phyloP scores from a whole-genome alignment of 2,797 vertebrate genomes.

The Hydrophis major region DNA sequence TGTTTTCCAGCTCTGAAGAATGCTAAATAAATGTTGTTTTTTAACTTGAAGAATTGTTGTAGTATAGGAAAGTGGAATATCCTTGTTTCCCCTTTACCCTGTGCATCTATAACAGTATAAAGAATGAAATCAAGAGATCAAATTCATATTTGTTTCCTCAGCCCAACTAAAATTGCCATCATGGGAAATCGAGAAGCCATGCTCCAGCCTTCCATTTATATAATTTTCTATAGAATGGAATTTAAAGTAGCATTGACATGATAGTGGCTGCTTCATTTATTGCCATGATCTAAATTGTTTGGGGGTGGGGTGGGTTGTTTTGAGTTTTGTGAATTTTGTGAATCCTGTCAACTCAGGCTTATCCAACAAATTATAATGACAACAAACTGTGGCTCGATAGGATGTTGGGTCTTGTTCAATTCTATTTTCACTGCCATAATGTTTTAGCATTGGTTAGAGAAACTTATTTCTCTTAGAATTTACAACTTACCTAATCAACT shows the following conservation, averaged over 20 bases:
- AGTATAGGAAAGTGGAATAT: constrained; percentile 34
- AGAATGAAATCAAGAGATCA: constrained; percentile 1
- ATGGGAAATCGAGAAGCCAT: background rate
- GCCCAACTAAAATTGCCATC: constrained; percentile 14
- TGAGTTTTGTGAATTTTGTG: background rate
- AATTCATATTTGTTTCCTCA: constrained; percentile 32
- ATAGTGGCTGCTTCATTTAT: background rate
- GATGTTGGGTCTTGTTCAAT: background rate
- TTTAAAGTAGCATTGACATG: background rate
- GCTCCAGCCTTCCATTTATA: background rate
- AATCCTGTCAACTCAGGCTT: background rate
- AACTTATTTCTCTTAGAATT: background rate
- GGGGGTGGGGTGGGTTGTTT: no score
- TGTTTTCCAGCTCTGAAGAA: constrained; percentile 35
- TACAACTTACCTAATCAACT: background rate
- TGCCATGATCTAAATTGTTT: background rate
- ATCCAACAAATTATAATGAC: background rate
- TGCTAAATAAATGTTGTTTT: constrained; percentile 61
- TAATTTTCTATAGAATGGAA: background rate
- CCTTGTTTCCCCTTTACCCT: constrained; percentile 32
- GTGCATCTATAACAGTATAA: constrained; percentile 31
- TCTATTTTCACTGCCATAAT: background rate
- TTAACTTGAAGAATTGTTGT: constrained; percentile 31
- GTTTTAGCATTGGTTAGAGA: background rate
- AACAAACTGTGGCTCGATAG: background rate